A percentile compares a stretch with the other conserved stretches of the same genome.
phyloP scores from a whole-genome alignment of 2,113 vertebrate genomes.

The Odontophorus gujanensis region DNA sequence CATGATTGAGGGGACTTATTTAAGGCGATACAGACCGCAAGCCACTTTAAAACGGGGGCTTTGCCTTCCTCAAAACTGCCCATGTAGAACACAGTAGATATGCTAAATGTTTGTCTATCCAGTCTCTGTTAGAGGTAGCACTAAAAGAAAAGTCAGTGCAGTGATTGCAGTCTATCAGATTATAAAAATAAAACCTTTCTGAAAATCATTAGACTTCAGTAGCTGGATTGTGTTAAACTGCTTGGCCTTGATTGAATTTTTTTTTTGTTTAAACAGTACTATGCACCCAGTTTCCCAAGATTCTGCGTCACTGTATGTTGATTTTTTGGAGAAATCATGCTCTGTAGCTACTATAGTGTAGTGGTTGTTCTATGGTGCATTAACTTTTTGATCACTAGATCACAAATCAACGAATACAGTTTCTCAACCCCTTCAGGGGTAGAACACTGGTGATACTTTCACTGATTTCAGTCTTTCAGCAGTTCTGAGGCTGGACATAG shows the following conservation, averaged over 20 bases:
- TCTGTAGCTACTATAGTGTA: neutral
- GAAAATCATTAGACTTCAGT: neutral
- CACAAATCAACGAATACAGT: neutral
- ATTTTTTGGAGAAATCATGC: neutral
- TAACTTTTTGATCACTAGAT: neutral
- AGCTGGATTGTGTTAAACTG: neutral
- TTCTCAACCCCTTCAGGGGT: neutral
- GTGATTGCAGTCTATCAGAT: neutral
- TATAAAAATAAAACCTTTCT: neutral
- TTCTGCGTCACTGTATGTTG: neutral
- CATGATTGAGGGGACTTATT: accelerated
- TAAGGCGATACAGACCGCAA: neutral
- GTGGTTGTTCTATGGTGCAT: neutral
- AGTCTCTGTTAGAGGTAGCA: neutral
- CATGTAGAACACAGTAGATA: neutral
- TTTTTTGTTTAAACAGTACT: neutral
- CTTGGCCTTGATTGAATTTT: neutral
- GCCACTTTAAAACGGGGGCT: neutral
- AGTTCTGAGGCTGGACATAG: neutral
- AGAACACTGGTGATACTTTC: neutral
- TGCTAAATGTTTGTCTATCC: neutral
- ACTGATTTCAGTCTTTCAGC: neutral
- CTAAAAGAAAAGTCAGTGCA: neutral
- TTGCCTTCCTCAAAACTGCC: neutral
- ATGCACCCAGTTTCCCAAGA: neutral